Conservation (phyloP, 2,888 invertebrate genomes). For the Rhimphoctona megacephalus region DNA sequence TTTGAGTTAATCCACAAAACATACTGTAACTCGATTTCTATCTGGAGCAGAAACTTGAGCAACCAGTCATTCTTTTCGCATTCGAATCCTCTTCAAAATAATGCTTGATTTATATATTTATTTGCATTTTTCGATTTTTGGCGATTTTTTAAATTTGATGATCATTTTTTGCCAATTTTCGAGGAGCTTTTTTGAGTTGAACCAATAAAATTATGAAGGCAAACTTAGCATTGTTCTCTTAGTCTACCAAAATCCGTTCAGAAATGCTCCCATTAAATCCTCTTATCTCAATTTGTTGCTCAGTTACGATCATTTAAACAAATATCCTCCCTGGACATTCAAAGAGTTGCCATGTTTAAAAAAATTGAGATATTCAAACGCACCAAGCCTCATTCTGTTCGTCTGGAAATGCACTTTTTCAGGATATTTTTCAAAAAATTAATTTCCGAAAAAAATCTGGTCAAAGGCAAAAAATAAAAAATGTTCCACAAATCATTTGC, state of each 20-base stretch:
- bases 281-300: background rate
- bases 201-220: background rate
- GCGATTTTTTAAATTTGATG: background rate
- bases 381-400: background rate
- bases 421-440: background rate
- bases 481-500: slow-evolving; percentile 8
- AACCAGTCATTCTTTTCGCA: background rate
- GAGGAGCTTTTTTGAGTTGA: background rate
- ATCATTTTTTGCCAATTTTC: background rate
- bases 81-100: background rate
- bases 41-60: too few species aligned
- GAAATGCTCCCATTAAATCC: background rate
- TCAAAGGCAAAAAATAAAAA: background rate
- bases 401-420: background rate
- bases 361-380: background rate
- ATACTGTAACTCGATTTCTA: too few species aligned
- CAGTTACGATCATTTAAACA: background rate
- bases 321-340: background rate
- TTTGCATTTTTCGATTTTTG: background rate
- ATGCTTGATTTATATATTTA: background rate
- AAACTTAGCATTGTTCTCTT: background rate
- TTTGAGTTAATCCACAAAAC: too few species aligned
- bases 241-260: background rate
- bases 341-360: background rate
- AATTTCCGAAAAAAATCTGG: background rate